Evolutionary conservation across 1,140 invertebrate species (phyloP).

Genomic region (Proctacanthus coquilletti): DNA sequence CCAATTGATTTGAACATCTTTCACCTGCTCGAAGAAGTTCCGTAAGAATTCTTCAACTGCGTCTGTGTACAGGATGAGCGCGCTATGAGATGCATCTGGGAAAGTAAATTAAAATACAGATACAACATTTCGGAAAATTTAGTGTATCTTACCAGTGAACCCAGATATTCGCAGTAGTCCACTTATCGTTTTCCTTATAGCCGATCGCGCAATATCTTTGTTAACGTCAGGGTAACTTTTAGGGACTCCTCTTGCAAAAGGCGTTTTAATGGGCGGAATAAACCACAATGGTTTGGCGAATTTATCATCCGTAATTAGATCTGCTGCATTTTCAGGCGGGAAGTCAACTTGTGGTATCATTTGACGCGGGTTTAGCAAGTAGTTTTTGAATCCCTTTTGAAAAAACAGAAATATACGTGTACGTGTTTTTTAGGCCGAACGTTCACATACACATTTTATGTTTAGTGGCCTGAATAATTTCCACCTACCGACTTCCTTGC

Average conservation of each 20-base stretch:
- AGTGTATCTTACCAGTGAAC: conserved; percentile 11
- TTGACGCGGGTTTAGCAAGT: conserved; percentile 25
- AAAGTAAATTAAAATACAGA: conserved; percentile 1
- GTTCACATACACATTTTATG: too few relatives aligned
- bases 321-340: conserved; percentile 24
- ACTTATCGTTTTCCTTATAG: conserved; percentile 22
- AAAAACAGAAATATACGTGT: background rate
- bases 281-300: conserved; percentile 29
- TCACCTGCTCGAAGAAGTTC: conserved; percentile 14
- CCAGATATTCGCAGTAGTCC: conserved; percentile 22
- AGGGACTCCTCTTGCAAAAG: conserved; percentile 19
- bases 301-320: conserved; percentile 18
- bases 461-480: too few relatives aligned
- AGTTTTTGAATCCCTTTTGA: conserved; percentile 20
- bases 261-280: conserved; percentile 18
- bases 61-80: conserved; percentile 18
- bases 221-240: conserved; percentile 17
- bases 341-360: conserved; percentile 29
- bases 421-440: too few relatives aligned
- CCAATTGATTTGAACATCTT: conserved; percentile 6
- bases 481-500: conserved; percentile 25
- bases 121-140: background rate
- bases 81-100: conserved; percentile 25
- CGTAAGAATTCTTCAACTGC: conserved; percentile 22
- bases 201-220: conserved; percentile 11